Percentiles rank a stretch among this genome's conserved stretches.
These are phyloP conservation scores for Callaeas wilsoni DNA, from an alignment of 2,113 vertebrate genomes.

Conservation along the genomic window DNA sequence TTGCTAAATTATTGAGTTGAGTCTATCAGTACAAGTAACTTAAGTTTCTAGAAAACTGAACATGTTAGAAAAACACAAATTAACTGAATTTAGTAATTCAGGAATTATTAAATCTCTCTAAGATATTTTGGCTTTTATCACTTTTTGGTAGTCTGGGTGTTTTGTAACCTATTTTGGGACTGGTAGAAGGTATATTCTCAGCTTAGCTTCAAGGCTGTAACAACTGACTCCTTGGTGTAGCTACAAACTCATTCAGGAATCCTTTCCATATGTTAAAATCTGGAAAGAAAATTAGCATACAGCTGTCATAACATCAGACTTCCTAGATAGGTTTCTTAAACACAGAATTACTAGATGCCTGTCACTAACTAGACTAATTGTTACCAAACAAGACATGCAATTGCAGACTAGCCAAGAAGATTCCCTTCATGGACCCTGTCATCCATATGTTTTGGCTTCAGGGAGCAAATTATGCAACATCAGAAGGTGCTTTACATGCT, in stretches of 20 bases:
- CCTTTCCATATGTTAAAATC: neutral
- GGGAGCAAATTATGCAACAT: neutral
- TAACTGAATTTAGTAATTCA: neutral
- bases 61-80: neutral
- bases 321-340: neutral
- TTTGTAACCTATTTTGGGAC: neutral
- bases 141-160: neutral
- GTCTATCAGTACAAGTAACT: neutral
- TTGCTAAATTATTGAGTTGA: neutral
- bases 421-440: neutral
- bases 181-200: neutral
- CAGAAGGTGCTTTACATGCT: neutral
- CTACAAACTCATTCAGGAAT: neutral
- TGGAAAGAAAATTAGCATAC: neutral
- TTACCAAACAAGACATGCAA: neutral
- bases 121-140: neutral
- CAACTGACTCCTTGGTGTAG: neutral
- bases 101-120: neutral
- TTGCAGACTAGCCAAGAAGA: neutral
- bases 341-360: neutral
- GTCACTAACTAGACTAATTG: neutral
- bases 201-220: neutral
- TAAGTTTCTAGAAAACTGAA: neutral
- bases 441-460: neutral
- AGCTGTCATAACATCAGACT: constrained; percentile 5